phyloP scores from a whole-genome alignment of 2,888 invertebrate genomes.

The Zaprionus bogoriensis region DNA sequence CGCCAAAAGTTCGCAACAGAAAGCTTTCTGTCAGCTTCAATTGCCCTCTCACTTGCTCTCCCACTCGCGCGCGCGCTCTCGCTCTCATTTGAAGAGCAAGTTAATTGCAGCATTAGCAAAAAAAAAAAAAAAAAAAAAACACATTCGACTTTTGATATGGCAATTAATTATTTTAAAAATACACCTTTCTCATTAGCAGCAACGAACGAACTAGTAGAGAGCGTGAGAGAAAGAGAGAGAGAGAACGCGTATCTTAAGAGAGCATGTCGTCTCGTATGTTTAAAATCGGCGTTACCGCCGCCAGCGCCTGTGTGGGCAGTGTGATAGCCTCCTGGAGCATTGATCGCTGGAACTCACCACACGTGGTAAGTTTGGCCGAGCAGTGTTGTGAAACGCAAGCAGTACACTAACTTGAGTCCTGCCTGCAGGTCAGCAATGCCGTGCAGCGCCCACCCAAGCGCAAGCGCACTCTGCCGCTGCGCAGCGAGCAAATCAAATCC shows the following conservation, averaged over 20 bases:
- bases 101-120: not conserved
- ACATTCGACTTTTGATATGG: not conserved
- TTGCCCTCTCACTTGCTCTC: not conserved
- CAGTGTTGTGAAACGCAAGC: not conserved
- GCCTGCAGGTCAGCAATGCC: conserved; percentile 77
- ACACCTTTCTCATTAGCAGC: conserved; percentile 17
- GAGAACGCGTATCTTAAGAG: conserved; percentile 21
- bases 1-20: conserved; percentile 45
- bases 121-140: not conserved
- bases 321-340: conserved; percentile 80
- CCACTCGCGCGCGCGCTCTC: not conserved
- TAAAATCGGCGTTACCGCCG: conserved; percentile 81
- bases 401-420: not conserved
- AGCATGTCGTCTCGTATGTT: conserved; percentile 81
- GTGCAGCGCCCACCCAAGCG: conserved; percentile 80
- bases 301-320: conserved; percentile 81
- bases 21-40: conserved; percentile 29
- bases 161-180: conserved; percentile 12
- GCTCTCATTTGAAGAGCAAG: not conserved
- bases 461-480: conserved; percentile 90
- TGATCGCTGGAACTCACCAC: conserved; percentile 76
- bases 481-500: conserved; percentile 90
- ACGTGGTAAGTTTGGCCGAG: conserved; percentile 55
- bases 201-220: no score
- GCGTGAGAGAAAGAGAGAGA: conserved; percentile 1